A percentile compares a stretch with the other conserved stretches of the same genome.
phyloP scores from a whole-genome alignment of 30 jellyfish, hydroid and myxozoan species.

The Aurelia aurita region DNA sequence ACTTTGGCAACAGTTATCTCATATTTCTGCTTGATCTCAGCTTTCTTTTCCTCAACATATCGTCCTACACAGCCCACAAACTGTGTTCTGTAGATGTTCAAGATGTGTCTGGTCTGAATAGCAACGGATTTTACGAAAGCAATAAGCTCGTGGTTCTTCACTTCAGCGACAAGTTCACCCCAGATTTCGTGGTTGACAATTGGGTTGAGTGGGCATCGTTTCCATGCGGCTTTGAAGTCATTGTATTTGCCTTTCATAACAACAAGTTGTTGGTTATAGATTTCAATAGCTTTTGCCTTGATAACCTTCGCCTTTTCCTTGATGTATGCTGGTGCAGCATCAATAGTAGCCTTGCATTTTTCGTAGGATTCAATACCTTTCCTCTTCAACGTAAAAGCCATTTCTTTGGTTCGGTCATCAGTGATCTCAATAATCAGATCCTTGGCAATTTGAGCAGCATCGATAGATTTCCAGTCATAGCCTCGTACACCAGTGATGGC shows the following conservation, averaged over 20 bases:
- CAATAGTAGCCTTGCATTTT: constrained; percentile 15
- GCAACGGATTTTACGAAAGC: constrained; percentile 31
- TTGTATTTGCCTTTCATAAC: constrained; percentile 11
- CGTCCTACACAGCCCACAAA: constrained; percentile 10
- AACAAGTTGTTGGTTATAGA: constrained; percentile 32
- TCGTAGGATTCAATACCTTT: constrained; percentile 11
- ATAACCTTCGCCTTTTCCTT: constrained; percentile 35
- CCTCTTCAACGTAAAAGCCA: not conserved
- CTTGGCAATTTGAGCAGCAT: constrained; percentile 20
- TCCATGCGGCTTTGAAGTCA: constrained; percentile 49
- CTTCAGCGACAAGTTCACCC: constrained; percentile 89
- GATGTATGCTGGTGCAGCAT: constrained; percentile 32
- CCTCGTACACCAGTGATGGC: constrained; percentile 4
- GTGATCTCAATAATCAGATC: constrained; percentile 58
- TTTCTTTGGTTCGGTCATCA: constrained; percentile 64
- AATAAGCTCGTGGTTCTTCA: constrained; percentile 81
- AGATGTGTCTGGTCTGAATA: constrained; percentile 23
- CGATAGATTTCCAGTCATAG: constrained; percentile 51
- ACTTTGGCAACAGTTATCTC: constrained; percentile 24
- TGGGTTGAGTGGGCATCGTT: constrained; percentile 78
- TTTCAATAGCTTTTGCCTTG: constrained; percentile 30
- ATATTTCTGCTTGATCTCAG: constrained; percentile 32
- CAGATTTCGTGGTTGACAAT: constrained; percentile 87
- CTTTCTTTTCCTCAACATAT: constrained; percentile 5
- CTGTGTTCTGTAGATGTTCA: constrained; percentile 19